Evolutionary conservation across 2,113 vertebrate genomes (phyloP).

Genomic region (Gnathonemus echidnorhynchus): DNA sequence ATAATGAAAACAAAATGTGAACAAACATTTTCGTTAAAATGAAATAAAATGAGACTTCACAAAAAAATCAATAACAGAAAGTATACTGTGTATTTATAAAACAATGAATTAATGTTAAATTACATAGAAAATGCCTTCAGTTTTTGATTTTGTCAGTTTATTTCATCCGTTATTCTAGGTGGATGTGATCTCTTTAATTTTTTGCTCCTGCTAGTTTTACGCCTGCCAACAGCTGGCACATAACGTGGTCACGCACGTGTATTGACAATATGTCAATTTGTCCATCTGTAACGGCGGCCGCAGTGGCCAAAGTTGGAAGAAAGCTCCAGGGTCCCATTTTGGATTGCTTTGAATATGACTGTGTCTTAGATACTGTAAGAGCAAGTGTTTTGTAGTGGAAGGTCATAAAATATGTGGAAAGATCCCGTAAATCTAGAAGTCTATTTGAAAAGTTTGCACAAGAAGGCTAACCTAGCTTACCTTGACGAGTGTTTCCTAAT

Average conservation of each 20-base stretch:
- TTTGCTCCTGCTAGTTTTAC: not conserved
- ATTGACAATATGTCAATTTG: not conserved
- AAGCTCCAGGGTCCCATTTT: not conserved
- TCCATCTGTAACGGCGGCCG: too few species aligned
- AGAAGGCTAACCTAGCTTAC: not conserved
- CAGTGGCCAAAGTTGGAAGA: not conserved
- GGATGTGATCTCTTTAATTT: not conserved
- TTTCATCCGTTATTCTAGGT: not conserved
- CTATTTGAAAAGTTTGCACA: not conserved
- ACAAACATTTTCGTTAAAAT: not conserved
- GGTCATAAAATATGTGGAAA: not conserved
- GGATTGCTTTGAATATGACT: not conserved
- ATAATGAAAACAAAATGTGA: not conserved
- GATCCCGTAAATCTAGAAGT: not conserved
- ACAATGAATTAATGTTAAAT: not conserved
- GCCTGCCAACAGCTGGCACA: not conserved
- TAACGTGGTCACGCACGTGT: not conserved
- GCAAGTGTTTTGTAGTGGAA: not conserved
- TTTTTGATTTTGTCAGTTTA: not conserved
- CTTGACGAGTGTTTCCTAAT: not conserved
- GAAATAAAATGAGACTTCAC: not conserved
- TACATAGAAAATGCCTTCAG: not conserved
- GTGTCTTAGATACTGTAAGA: not conserved
- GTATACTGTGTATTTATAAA: not conserved
- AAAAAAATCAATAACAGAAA: not conserved